phyloP scores from a whole-genome alignment of 2,888 invertebrate genomes.

The Eulithis prunata region DNA sequence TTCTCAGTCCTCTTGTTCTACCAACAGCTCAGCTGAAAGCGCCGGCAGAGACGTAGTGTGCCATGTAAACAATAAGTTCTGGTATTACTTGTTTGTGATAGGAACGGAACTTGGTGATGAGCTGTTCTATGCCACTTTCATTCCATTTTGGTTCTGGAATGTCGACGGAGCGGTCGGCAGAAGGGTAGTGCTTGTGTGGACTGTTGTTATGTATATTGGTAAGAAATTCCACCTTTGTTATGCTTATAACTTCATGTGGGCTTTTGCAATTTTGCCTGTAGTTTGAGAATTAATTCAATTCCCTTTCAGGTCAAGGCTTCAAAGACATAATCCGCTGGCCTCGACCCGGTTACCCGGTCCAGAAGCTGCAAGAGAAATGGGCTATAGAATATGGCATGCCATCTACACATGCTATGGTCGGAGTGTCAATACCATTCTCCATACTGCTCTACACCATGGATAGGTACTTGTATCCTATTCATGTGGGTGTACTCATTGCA shows the following conservation, averaged over 20 bases:
- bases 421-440: conserved; percentile 94
- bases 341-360: conserved; percentile 93
- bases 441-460: conserved; percentile 91
- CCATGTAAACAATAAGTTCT: conserved; percentile 88
- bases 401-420: conserved; percentile 97
- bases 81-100: conserved; percentile 93
- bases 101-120: conserved; percentile 96
- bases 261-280: too few species aligned
- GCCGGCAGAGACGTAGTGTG: conserved; percentile 69
- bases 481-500: conserved; percentile 85
- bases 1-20: conserved; percentile 71
- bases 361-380: conserved; percentile 94
- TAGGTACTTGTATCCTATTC: conserved; percentile 89
- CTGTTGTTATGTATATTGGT: conserved; percentile 93
- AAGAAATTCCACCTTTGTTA: conserved; percentile 43
- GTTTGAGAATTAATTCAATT: not conserved
- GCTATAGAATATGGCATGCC: conserved; percentile 97
- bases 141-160: conserved; percentile 98
- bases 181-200: conserved; percentile 92
- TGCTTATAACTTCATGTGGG: too few species aligned
- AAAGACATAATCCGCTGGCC: conserved; percentile 96
- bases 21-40: conserved; percentile 69
- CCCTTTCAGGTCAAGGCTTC: conserved; percentile 89
- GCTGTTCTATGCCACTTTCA: conserved; percentile 95
- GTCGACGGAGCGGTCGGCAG: conserved; percentile 94